Conservation (phyloP, 2,113 vertebrate species). For the Nipponia nippon region DNA sequence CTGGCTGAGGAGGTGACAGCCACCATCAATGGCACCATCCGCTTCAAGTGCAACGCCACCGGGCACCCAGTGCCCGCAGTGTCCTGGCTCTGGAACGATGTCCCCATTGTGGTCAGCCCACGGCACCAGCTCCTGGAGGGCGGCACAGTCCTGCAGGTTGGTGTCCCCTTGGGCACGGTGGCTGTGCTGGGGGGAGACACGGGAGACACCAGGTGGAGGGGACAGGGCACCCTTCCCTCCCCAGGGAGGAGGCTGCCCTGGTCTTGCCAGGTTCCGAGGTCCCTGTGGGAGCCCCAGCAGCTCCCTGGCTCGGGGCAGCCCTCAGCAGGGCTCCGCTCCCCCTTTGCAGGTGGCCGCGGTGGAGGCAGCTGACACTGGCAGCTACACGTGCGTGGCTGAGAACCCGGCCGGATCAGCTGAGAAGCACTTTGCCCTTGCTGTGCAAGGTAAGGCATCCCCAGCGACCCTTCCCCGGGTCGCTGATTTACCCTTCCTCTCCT, state of each 20-base stretch:
- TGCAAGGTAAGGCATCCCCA: slow-evolving; percentile 77
- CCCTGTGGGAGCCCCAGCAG: not conserved
- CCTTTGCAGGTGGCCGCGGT: slow-evolving; percentile 74
- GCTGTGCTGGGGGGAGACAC: fast-evolving
- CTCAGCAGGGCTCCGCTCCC: not conserved
- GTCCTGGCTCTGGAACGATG: slow-evolving; percentile 83
- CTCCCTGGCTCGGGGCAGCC: fast-evolving
- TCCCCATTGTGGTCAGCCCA: slow-evolving; percentile 62
- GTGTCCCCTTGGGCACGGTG: not conserved
- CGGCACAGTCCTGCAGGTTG: slow-evolving; percentile 80
- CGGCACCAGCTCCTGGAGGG: slow-evolving; percentile 78
- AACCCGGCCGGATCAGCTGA: slow-evolving; percentile 82
- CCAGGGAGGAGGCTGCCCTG: not conserved
- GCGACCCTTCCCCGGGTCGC: not conserved
- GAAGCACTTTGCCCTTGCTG: slow-evolving; percentile 82
- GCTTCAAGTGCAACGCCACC: slow-evolving; percentile 75
- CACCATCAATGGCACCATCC: slow-evolving; percentile 76
- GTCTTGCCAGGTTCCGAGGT: fast-evolving
- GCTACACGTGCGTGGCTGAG: slow-evolving; percentile 83
- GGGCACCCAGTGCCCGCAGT: slow-evolving; percentile 78
- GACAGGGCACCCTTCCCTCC: not conserved
- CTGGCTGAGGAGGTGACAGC: slow-evolving; percentile 80
- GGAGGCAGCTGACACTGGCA: slow-evolving; percentile 77
- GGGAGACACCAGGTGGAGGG: fast-evolving
- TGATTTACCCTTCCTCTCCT: not conserved